Conservation (phyloP, 2,797 vertebrate genomes). For the Lycodopsis pacificus region DNA sequence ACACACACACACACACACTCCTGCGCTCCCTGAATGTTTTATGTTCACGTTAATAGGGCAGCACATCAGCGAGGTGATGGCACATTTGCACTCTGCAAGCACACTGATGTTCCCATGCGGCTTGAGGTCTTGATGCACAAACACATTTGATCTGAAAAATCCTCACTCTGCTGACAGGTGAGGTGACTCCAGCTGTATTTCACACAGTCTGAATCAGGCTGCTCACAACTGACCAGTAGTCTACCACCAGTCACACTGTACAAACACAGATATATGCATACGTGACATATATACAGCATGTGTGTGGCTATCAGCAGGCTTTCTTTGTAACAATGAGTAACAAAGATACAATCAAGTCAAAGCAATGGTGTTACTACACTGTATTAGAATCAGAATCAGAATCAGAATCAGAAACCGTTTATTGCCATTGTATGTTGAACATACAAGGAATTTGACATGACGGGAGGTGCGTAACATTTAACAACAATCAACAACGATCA, state of each 20-base stretch:
- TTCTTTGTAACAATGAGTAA: background rate
- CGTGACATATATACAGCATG: background rate
- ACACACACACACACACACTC: conserved; percentile 13
- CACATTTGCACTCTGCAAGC: conserved; percentile 15
- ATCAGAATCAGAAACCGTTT: too few species aligned
- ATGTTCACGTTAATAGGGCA: conserved; percentile 25
- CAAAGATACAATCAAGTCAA: background rate
- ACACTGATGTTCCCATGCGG: conserved; percentile 30
- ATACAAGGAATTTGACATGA: too few species aligned
- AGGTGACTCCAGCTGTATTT: conserved; percentile 41
- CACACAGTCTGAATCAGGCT: conserved; percentile 44
- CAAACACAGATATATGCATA: background rate
- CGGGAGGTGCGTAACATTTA: too few species aligned
- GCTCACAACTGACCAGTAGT: conserved; percentile 26
- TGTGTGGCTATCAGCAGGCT: background rate
- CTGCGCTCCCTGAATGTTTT: conserved; percentile 14
- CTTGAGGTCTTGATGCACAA: conserved; percentile 23
- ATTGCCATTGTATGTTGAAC: too few species aligned
- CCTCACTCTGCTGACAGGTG: conserved; percentile 48
- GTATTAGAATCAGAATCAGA: too few species aligned
- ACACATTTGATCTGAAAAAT: conserved; percentile 50
- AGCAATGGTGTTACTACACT: background rate
- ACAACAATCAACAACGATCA: too few species aligned
- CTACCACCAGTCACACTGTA: background rate
- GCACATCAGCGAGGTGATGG: conserved; percentile 10